These are phyloP conservation scores for Camelus bactrianus DNA, from an alignment of 2,113 vertebrate species.

Conservation along the genomic window DNA sequence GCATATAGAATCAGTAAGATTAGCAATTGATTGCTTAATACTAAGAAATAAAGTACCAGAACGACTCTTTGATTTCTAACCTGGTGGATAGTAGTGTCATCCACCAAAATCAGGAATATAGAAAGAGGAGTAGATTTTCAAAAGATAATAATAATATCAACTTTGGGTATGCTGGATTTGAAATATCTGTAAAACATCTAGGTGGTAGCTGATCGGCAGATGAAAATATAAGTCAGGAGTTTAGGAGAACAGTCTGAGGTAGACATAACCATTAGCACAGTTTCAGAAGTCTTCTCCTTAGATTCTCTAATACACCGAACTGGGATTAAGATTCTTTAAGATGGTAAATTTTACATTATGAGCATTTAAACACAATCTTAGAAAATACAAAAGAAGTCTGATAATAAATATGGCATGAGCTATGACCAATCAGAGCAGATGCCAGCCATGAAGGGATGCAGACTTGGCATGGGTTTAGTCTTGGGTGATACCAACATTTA, in stretches of 20 bases:
- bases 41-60: background rate
- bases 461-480: background rate
- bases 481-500: background rate
- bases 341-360: background rate
- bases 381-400: background rate
- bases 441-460: background rate
- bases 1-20: background rate
- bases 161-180: background rate
- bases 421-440: background rate
- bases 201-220: background rate
- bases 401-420: background rate
- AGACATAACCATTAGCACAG: background rate
- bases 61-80: conserved; percentile 12
- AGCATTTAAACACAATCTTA: background rate
- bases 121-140: background rate
- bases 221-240: background rate
- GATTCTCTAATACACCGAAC: background rate
- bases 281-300: background rate
- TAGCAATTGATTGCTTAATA: background rate
- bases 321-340: conserved; percentile 23
- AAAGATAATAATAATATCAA: background rate
- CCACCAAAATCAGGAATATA: background rate
- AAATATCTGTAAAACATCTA: background rate
- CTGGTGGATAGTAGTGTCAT: background rate
- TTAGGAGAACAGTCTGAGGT: background rate